A percentile compares a stretch with the other conserved stretches of the same genome.
Evolutionary conservation across 2,888 invertebrate species (phyloP).

Genomic region (Harpalus rubripes): DNA sequence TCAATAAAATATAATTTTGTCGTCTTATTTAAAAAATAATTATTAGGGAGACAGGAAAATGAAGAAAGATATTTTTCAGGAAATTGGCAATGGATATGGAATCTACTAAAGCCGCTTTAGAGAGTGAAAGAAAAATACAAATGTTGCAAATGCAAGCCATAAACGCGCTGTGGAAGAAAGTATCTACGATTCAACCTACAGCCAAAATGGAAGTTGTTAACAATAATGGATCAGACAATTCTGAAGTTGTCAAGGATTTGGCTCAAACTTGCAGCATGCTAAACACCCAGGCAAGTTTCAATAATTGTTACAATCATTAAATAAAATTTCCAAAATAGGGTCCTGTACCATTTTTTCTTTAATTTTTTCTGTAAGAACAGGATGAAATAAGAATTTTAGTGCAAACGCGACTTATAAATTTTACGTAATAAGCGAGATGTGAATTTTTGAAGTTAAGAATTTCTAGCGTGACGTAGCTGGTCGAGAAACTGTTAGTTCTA

Average conservation of each 20-base stretch:
- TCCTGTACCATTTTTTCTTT: no score
- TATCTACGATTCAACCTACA: conserved; percentile 83
- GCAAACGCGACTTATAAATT: no score
- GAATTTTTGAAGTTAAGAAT: no score
- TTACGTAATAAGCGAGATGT: no score
- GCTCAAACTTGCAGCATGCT: conserved; percentile 87
- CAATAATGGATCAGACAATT: conserved; percentile 76
- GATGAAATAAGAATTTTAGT: no score
- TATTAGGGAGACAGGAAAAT: background rate
- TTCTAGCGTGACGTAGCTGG: no score
- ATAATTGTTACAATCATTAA: no score
- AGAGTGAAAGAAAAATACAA: conserved; percentile 91
- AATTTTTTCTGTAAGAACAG: no score
- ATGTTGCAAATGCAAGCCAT: conserved; percentile 94
- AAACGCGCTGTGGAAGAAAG: conserved; percentile 93
- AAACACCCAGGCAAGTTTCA: conserved; percentile 83
- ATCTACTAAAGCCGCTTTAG: conserved; percentile 89
- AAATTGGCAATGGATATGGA: conserved; percentile 91
- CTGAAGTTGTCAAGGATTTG: conserved; percentile 85
- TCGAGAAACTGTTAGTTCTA: no score
- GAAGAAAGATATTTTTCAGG: conserved; percentile 76
- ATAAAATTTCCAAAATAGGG: no score
- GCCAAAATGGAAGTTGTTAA: conserved; percentile 72
- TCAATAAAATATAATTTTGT: no score
- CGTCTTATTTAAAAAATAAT: no score